Percentiles rank a stretch among this genome's conserved stretches.
These are phyloP conservation scores for Eulemur albifrons DNA, from an alignment of 2,797 vertebrate genomes.

Conservation along the genomic window DNA sequence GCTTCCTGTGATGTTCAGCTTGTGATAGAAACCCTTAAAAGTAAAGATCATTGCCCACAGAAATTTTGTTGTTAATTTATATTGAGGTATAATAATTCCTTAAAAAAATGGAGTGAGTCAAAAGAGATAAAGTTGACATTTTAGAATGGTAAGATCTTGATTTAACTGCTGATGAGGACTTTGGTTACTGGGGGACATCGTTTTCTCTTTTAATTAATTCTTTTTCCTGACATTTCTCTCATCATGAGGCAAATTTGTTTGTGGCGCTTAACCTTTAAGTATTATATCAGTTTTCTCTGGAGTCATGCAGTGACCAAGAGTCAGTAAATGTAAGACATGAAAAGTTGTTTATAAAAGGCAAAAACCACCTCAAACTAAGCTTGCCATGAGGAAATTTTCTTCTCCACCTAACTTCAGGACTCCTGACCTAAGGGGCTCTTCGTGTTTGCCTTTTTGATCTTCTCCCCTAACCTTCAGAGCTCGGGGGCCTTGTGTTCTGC, in stretches of 20 bases:
- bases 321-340: slow-evolving; percentile 22
- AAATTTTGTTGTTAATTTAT: slow-evolving; percentile 45
- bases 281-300: slow-evolving; percentile 68
- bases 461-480: background rate
- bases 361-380: slow-evolving; percentile 2
- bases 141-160: slow-evolving; percentile 67
- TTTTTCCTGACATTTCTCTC: slow-evolving; percentile 78
- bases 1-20: background rate
- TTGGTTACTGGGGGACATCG: slow-evolving; percentile 52
- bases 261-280: slow-evolving; percentile 78
- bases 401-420: background rate
- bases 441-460: background rate
- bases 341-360: background rate
- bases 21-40: slow-evolving; percentile 22
- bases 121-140: slow-evolving; percentile 69
- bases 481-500: background rate
- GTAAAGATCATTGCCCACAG: slow-evolving; percentile 1
- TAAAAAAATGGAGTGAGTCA: background rate
- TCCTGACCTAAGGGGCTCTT: background rate
- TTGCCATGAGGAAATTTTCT: background rate
- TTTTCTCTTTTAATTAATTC: slow-evolving; percentile 75
- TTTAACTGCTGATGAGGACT: slow-evolving; percentile 63
- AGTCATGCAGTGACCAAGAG: slow-evolving; percentile 58
- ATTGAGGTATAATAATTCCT: slow-evolving; percentile 17
- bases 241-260: slow-evolving; percentile 78